phyloP scores from a whole-genome alignment of 2,797 vertebrate genomes.

The Gadopsis marmoratus region DNA sequence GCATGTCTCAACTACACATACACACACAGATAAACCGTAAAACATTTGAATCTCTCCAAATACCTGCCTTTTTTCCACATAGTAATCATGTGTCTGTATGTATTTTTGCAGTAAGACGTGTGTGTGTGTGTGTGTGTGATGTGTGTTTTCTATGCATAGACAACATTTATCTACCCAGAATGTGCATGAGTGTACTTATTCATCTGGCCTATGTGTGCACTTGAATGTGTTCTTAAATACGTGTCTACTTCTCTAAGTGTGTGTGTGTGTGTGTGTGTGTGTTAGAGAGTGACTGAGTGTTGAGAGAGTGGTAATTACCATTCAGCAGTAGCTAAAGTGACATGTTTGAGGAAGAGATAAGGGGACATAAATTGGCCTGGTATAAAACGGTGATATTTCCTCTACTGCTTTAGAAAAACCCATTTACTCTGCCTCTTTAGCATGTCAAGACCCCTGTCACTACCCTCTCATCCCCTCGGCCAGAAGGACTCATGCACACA shows the following conservation, averaged over 20 bases:
- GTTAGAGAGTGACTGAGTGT: constrained; percentile 72
- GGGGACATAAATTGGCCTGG: constrained; percentile 99
- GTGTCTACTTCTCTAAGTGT: constrained; percentile 42
- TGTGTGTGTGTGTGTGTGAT: constrained; percentile 19
- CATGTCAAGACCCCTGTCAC: constrained; percentile 99
- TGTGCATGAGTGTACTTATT: constrained; percentile 57
- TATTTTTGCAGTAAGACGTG: neutral
- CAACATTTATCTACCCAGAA: constrained; percentile 45
- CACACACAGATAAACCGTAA: constrained; percentile 24
- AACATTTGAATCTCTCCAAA: constrained; percentile 26
- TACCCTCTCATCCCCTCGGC: constrained; percentile 94
- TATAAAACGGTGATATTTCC: constrained; percentile 99
- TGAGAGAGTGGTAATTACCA: constrained; percentile 95
- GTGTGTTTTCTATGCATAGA: constrained; percentile 37
- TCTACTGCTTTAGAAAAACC: constrained; percentile 99
- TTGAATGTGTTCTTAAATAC: constrained; percentile 54
- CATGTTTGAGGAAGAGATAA: constrained; percentile 99
- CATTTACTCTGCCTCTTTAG: constrained; percentile 99
- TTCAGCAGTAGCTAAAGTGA: constrained; percentile 99
- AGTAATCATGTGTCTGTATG: constrained; percentile 12
- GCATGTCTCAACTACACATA: constrained; percentile 61
- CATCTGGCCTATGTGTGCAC: constrained; percentile 38
- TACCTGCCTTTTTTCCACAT: neutral
- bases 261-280: constrained; percentile 44
- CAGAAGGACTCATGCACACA: constrained; percentile 83